Conservation (phyloP, 1,140 invertebrate species). For the Papilio dardanus region DNA sequence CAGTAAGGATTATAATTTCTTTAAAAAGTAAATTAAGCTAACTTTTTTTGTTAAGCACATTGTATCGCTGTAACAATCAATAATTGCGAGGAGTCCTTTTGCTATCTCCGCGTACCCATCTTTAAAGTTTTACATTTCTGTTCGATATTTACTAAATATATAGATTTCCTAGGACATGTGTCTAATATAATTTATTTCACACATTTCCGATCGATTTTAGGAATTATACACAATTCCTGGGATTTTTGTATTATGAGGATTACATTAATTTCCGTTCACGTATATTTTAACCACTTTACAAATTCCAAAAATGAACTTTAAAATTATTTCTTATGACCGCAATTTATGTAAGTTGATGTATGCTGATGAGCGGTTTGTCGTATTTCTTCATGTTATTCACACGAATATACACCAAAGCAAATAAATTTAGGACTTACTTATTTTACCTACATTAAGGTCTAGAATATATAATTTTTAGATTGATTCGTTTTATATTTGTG, state of each 20-base stretch:
- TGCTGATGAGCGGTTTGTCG: constrained; percentile 16
- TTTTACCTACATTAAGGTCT: constrained; percentile 27
- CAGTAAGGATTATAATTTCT: no score
- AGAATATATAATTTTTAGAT: constrained; percentile 24
- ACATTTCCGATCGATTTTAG: neutral
- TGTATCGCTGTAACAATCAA: no score
- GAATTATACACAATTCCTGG: neutral
- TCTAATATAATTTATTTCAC: neutral
- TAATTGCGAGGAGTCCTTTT: no score
- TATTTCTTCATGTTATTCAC: constrained; percentile 19
- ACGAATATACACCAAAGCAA: constrained; percentile 55
- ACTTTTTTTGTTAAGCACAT: no score
- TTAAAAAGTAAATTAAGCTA: no score
- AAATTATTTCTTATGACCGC: neutral
- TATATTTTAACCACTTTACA: constrained; percentile 8
- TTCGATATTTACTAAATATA: neutral
- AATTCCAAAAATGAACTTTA: constrained; percentile 13
- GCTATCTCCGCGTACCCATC: no score
- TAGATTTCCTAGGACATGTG: neutral
- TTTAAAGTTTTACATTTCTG: neutral
- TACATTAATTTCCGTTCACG: no score
- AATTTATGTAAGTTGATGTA: neutral
- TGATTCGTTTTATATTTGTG: neutral
- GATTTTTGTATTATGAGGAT: no score
- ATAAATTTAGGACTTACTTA: constrained; percentile 49